Conservation (phyloP, 2,888 invertebrate species). For the Diarsia brunnea region DNA sequence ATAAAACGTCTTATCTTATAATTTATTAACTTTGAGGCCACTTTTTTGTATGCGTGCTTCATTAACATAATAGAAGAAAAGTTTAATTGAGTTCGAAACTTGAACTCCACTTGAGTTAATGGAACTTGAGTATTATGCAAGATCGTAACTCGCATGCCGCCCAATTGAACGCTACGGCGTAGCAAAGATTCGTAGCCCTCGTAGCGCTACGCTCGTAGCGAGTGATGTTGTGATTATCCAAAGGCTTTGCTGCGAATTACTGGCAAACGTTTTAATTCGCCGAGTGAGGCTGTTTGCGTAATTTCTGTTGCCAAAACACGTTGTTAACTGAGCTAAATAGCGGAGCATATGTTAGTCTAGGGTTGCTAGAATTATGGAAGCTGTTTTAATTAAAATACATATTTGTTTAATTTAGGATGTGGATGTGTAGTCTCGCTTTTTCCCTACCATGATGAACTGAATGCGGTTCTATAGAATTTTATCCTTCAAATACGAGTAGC, state of each 20-base stretch:
- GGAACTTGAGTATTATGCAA: conserved; percentile 71
- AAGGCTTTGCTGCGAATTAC: conserved; percentile 61
- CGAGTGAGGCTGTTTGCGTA: conserved; percentile 59
- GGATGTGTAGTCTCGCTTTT: conserved; percentile 11
- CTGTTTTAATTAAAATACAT: conserved; percentile 52
- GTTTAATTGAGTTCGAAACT: conserved; percentile 77
- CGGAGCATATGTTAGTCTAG: conserved; percentile 51
- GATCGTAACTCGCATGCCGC: conserved; percentile 70
- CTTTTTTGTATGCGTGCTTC: conserved; percentile 70
- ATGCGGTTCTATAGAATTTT: neutral
- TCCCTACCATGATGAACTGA: neutral
- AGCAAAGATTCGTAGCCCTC: conserved; percentile 63
- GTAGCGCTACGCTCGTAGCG: conserved; percentile 60
- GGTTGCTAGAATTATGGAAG: conserved; percentile 36
- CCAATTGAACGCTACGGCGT: conserved; percentile 67
- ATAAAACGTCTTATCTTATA: conserved; percentile 63
- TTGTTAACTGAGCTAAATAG: conserved; percentile 53
- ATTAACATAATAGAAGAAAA: conserved; percentile 78
- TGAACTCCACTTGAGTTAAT: conserved; percentile 70
- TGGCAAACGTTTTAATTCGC: conserved; percentile 61
- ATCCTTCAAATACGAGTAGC: conserved; percentile 1
- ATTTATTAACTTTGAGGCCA: conserved; percentile 64
- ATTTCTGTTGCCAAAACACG: conserved; percentile 66
- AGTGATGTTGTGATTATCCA: conserved; percentile 66
- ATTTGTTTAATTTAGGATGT: conserved; percentile 37